Conservation (phyloP, 1,140 invertebrate genomes). For the Chelonus insularis region DNA sequence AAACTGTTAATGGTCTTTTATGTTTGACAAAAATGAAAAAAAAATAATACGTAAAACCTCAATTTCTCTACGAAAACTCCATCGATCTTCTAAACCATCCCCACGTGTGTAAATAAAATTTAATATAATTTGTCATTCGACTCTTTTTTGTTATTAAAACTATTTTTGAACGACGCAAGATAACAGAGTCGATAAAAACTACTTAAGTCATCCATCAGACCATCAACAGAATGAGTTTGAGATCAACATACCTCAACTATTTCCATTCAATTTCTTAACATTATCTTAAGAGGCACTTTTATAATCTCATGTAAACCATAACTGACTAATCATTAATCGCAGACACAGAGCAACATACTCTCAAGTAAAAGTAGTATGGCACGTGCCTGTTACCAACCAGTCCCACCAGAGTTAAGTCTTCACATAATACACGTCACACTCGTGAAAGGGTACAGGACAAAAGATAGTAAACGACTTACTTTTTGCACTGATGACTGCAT, state of each 20-base stretch:
- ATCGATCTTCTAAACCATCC: too few relatives aligned
- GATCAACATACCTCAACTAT: not conserved
- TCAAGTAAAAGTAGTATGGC: not conserved
- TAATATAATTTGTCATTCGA: too few relatives aligned
- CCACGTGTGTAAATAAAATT: too few relatives aligned
- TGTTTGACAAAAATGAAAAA: too few relatives aligned
- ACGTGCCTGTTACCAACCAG: slow-evolving; percentile 8
- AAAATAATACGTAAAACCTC: too few relatives aligned
- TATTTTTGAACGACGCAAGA: too few relatives aligned
- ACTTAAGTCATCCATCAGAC: not conserved
- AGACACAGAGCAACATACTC: not conserved
- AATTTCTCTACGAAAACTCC: too few relatives aligned
- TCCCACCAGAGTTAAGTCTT: not conserved
- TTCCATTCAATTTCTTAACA: not conserved
- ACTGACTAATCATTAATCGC: slow-evolving; percentile 10
- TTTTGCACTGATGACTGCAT: slow-evolving; percentile 3
- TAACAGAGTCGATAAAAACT: too few relatives aligned
- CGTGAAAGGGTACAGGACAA: slow-evolving; percentile 16
- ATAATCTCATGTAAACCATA: not conserved
- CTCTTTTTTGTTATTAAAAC: too few relatives aligned
- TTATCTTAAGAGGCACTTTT: slow-evolving; percentile 12
- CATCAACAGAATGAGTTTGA: not conserved
- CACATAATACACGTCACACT: not conserved
- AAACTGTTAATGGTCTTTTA: too few relatives aligned
- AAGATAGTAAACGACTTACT: slow-evolving; percentile 20